Evolutionary conservation across 1,140 invertebrate genomes (phyloP).

Genomic region (Zeugodacus cucurbitae): DNA sequence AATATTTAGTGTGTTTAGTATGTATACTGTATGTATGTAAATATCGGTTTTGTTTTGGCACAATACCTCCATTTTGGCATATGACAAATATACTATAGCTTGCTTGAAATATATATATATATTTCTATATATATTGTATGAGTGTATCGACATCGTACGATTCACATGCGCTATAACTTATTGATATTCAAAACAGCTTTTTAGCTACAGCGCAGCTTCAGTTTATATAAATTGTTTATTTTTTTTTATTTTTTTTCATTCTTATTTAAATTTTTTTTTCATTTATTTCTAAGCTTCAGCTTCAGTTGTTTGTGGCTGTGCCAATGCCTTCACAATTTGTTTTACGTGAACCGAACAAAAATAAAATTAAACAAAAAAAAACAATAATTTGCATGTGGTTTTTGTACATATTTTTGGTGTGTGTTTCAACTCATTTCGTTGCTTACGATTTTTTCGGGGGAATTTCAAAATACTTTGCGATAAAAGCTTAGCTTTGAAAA

Average conservation of each 20-base stretch:
- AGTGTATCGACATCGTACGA: neutral
- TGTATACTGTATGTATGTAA: too few species aligned
- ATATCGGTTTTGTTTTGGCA: neutral
- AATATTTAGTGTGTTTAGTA: neutral
- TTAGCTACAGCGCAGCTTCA: neutral
- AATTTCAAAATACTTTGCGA: neutral
- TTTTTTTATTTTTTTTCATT: neutral
- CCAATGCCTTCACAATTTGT: neutral
- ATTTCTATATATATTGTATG: neutral
- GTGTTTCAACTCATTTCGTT: neutral
- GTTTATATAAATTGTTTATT: neutral
- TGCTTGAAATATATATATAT: neutral
- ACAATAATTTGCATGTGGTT: neutral
- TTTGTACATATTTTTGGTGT: neutral
- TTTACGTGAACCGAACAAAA: neutral
- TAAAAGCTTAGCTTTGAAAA: neutral
- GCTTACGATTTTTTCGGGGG: neutral
- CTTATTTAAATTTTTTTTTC: neutral
- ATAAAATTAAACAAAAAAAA: neutral
- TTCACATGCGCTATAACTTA: neutral
- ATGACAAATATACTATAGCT: neutral
- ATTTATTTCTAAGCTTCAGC: neutral
- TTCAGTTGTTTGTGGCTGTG: too few species aligned
- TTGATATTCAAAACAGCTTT: slow-evolving; percentile 1
- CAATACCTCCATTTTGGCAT: neutral